Evolutionary conservation across 2,113 vertebrate genomes (phyloP), one percentile per base, ranked within the genome.

Genomic region (Fulmarus glacialis): DNA sequence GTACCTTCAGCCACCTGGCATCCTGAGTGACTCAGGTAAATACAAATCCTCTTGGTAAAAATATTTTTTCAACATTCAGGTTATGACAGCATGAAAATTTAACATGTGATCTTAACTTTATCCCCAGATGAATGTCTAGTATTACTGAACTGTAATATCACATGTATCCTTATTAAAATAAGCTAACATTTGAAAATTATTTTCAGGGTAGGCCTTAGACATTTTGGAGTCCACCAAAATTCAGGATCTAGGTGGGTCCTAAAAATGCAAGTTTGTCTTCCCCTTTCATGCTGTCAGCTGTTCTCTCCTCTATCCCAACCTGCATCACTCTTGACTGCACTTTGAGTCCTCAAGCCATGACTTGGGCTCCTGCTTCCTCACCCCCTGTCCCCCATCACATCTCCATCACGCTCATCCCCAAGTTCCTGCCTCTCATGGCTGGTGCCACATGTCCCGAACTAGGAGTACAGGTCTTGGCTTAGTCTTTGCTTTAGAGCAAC

Each of bases 41-140:
- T 64, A 87, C 50, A 96, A 87, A 97, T 85, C 32, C 45, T 15
- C 27, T 63, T 70, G 34, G 43, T 77, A 91, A 91, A 94, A 90
- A 66, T 56, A 62, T 38, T 91, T 74, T 27, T 82, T 82, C 58
- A 90, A 77, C 45, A 79, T 56, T 66, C 48, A 80, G 45, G 64
- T 67, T 82, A 75, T 36, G 66, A 83, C 64, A 85, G 55, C 36
- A 75, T 50, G 55, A 82, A 82, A 90, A 82, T 55, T 63, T 67
- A 81, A 75, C 45, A 52, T 34, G 26, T 79, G 59, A 64, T 81
- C 73, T 90, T 91, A 85, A 94, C 43, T 80, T 38, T 68, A 78
- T 9, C 59, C n/a, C 36, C 22, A 53, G 30, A 47, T 79, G 53
- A 52, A 66, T 36, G 52, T 36, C 20, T 50, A 50, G 22, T 62